These are phyloP conservation scores for Scyliorhinus canicula DNA, from an alignment of 2,797 vertebrate species.

Conservation along the genomic window DNA sequence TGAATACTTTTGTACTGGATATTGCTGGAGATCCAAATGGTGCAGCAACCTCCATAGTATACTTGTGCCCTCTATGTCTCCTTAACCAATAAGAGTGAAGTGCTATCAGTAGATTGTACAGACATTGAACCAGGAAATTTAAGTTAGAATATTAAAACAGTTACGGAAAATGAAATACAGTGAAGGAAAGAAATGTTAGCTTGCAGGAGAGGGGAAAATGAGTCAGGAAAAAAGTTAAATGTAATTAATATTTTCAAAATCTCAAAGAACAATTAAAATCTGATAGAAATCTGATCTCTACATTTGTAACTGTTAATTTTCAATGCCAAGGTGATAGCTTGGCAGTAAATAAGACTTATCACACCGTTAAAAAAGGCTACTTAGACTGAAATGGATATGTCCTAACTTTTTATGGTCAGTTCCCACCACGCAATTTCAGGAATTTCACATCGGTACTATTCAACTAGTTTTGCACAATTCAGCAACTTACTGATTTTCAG, in stretches of 20 bases:
- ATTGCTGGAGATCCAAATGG: background rate
- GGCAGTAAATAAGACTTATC: background rate
- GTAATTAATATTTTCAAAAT: background rate
- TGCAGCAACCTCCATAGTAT: too few relatives aligned
- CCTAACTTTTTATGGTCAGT: background rate
- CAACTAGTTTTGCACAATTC: background rate
- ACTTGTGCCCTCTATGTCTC: background rate
- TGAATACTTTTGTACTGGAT: background rate
- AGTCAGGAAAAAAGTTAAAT: background rate
- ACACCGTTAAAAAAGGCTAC: background rate
- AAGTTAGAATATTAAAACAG: background rate
- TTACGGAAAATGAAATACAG: background rate
- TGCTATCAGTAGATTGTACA: background rate
- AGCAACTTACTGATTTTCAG: background rate
- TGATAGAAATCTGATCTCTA: background rate
- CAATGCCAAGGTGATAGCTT: background rate
- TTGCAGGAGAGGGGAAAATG: background rate
- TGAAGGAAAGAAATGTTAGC: background rate
- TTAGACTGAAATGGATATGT: background rate
- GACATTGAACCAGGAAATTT: background rate
- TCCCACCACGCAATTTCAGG: background rate
- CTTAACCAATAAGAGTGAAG: background rate
- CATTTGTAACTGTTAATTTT: background rate
- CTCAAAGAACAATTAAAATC: background rate
- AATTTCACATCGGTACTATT: background rate